Evolutionary conservation across 2,888 invertebrate genomes (phyloP).

Genomic region (Apoderus coryli): DNA sequence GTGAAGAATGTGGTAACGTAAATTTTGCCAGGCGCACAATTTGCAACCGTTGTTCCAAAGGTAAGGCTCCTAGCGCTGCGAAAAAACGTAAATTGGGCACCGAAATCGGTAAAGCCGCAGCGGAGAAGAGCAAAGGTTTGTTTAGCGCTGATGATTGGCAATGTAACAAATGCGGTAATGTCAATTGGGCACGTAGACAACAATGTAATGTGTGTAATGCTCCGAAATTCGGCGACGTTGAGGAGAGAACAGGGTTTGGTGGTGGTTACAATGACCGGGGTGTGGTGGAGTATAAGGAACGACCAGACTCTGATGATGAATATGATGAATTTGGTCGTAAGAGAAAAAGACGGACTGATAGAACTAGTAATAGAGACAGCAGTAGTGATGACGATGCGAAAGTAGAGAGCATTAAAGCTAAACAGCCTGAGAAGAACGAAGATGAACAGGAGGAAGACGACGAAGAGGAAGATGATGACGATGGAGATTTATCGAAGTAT

Average conservation of each 20-base stretch:
- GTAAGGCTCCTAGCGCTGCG: conserved; percentile 20
- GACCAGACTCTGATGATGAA: conserved; percentile 78
- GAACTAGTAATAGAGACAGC: conserved; percentile 11
- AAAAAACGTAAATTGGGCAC: conserved; percentile 77
- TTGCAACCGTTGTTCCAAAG: conserved; percentile 85
- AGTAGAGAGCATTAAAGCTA: conserved; percentile 11
- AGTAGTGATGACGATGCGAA: conserved; percentile 14
- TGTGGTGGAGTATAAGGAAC: conserved; percentile 86
- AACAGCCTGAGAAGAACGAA: conserved; percentile 16
- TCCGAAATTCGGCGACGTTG: conserved; percentile 89
- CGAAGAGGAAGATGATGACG: conserved; percentile 39
- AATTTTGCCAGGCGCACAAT: conserved; percentile 83
- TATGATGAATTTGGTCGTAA: conserved; percentile 65
- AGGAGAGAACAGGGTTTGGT: conserved; percentile 66
- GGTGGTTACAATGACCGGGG: conserved; percentile 94
- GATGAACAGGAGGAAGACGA: conserved; percentile 34
- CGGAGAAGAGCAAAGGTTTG: conserved; percentile 94
- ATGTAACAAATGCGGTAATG: conserved; percentile 99
- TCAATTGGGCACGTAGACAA: conserved; percentile 93
- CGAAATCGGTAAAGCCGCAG: conserved; percentile 95
- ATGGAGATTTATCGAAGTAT: conserved; percentile 41
- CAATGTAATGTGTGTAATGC: conserved; percentile 99
- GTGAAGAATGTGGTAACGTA: conserved; percentile 75
- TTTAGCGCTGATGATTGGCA: conserved; percentile 99
- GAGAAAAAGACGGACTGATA: conserved; percentile 24